Evolutionary conservation across 1,140 invertebrate species (phyloP).

Genomic region (Eriocheir sinensis): DNA sequence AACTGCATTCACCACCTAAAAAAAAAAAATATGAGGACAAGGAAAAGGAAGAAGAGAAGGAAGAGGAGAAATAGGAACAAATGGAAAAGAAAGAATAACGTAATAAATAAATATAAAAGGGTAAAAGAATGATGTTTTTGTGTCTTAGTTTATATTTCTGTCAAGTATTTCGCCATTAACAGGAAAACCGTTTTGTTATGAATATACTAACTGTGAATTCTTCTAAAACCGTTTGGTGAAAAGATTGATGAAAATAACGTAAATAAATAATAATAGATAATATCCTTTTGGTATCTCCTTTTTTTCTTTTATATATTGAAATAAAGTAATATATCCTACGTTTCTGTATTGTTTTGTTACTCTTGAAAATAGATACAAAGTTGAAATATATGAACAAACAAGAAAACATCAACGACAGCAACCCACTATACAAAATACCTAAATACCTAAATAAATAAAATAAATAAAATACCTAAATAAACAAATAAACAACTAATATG

Average conservation of each 20-base stretch:
- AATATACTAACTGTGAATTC: too few species aligned
- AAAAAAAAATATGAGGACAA: background rate
- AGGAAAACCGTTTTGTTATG: too few species aligned
- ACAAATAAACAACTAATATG: too few species aligned
- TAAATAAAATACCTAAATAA: too few species aligned
- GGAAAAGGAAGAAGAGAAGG: background rate
- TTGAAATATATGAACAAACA: background rate
- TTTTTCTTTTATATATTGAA: background rate
- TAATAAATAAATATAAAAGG: background rate
- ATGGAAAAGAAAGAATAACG: background rate
- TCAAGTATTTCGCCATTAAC: too few species aligned
- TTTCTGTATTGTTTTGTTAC: too few species aligned
- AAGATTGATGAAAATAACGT: too few species aligned
- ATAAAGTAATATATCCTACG: background rate
- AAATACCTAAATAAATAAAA: background rate
- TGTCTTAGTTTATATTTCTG: too few species aligned
- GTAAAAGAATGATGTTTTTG: too few species aligned
- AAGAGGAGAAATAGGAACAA: background rate
- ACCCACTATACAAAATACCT: conserved; percentile 1
- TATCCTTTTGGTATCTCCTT: conserved; percentile 10
- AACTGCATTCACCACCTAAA: background rate
- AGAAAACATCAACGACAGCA: background rate
- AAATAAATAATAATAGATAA: too few species aligned
- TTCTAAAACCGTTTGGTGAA: too few species aligned
- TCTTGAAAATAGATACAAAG: too few species aligned